Evolutionary conservation across 2,797 vertebrate species (phyloP), one percentile per base, ranked within the genome.

Genomic region (Syngnathus acus): DNA sequence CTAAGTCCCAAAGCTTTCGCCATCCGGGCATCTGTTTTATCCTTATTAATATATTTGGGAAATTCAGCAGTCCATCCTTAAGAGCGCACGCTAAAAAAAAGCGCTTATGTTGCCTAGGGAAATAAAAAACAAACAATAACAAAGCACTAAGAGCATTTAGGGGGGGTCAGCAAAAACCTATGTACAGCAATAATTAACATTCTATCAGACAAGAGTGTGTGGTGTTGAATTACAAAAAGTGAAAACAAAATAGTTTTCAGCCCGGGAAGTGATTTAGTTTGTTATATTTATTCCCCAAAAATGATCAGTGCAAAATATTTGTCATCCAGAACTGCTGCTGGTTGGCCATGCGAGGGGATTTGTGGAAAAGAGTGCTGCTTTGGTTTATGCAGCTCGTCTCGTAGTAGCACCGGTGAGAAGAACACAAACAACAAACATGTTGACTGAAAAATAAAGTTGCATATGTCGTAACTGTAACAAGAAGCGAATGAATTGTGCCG

Each of bases 101-200:
- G 11, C 1, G 38, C 16, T 9, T 14, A 21, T 51, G 19, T 32
- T 60, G 19, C n/a, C 1, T 4, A 39, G 37, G 5, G 5, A 39
- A 40, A 39, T 26, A 23, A 43, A 23, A 61, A 61, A 40, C 55
- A 55, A 57, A 57, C 14, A 40, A 40, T 10, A 38, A 58, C 65
- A 51, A 73, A 72, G 72, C 38, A n/a, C 70, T 26, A 69, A 26
- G 45, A 7, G 21, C 39, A 68, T 65, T 39, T 57, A 74, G 75
- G 71, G 62, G 70, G 80, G 77, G 50, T 74, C 69, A 78, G 70
- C 10, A 78, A 82, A 32, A 78, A 78, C 60, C 69, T 85, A 86
- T 88, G 68, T 86, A 87, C 84, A 88, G 81, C 73, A 84, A 84
- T 64, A 79, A 74, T 68, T 57, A 66, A 79, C 62, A 76, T 69